These are phyloP conservation scores for Perca schrenkii DNA, from an alignment of 2,113 vertebrate species.

Conservation along the genomic window DNA sequence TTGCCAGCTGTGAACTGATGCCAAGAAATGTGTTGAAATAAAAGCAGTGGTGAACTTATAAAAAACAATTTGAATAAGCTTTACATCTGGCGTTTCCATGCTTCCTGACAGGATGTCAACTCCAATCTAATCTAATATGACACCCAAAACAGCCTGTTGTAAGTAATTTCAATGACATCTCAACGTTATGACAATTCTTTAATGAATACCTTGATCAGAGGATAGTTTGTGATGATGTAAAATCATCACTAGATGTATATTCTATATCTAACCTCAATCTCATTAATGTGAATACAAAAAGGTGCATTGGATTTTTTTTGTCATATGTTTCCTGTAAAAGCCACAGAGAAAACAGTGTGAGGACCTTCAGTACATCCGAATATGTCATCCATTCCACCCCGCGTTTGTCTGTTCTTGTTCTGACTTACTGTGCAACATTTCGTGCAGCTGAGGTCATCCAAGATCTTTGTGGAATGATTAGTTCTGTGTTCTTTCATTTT, in stretches of 20 bases:
- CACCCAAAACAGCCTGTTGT: neutral
- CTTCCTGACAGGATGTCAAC: conserved; percentile 21
- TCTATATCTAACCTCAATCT: neutral
- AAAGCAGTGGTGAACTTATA: conserved; percentile 1
- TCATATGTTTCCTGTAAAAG: conserved; percentile 6
- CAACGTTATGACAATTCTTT: neutral
- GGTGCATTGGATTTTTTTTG: neutral
- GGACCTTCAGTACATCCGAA: conserved; percentile 21
- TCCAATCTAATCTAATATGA: neutral
- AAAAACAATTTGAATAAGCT: conserved; percentile 39
- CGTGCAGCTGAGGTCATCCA: conserved; percentile 26
- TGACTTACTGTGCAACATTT: conserved; percentile 33
- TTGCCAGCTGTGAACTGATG: conserved; percentile 37
- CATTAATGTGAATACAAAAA: neutral
- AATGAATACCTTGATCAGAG: neutral
- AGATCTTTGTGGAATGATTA: conserved; percentile 45
- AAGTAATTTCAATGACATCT: neutral
- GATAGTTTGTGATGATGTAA: neutral
- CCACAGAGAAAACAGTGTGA: conserved; percentile 14
- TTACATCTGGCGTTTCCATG: conserved; percentile 17
- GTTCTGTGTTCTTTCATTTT: conserved; percentile 20
- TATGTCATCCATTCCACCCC: conserved; percentile 26
- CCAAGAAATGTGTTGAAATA: conserved; percentile 39
- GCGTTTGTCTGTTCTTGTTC: conserved; percentile 33
- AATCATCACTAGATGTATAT: neutral